Conservation (phyloP, 2,888 invertebrate genomes). For the Drosophila birchii region DNA sequence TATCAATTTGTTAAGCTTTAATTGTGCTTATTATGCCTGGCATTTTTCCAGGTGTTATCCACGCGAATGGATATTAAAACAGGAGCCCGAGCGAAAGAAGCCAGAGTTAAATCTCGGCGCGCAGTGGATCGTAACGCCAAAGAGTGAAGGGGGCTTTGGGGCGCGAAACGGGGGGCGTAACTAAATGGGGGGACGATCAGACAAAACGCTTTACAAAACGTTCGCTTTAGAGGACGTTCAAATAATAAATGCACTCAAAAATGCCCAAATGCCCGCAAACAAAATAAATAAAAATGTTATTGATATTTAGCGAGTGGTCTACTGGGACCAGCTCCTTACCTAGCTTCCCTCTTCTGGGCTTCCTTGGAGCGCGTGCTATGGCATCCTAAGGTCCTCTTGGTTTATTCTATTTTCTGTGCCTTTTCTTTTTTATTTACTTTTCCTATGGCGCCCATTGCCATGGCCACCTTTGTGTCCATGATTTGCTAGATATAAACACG, state of each 20-base stretch:
- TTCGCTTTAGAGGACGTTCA: slow-evolving; percentile 72
- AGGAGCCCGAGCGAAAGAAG: slow-evolving; percentile 30
- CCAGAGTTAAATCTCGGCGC: slow-evolving; percentile 72
- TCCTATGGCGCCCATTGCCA: slow-evolving; percentile 62
- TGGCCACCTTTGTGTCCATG: slow-evolving; percentile 63
- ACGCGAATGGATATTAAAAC: slow-evolving; percentile 24
- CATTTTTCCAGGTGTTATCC: slow-evolving; percentile 18
- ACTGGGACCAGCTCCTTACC: not conserved
- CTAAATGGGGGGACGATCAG: slow-evolving; percentile 22
- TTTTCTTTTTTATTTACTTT: slow-evolving; percentile 43
- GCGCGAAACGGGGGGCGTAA: slow-evolving; percentile 20
- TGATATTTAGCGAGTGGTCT: slow-evolving; percentile 74
- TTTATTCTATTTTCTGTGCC: slow-evolving; percentile 45
- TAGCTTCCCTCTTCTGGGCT: not conserved
- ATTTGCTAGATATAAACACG: slow-evolving; percentile 73
- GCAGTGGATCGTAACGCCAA: slow-evolving; percentile 67
- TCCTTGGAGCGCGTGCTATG: slow-evolving; percentile 62
- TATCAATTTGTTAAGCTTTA: not conserved
- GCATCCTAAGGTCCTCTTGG: slow-evolving; percentile 59
- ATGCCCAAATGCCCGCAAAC: slow-evolving; percentile 80
- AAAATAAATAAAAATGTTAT: slow-evolving; percentile 79
- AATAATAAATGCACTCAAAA: slow-evolving; percentile 81
- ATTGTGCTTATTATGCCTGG: not conserved
- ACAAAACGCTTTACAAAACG: slow-evolving; percentile 78
- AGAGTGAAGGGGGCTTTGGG: slow-evolving; percentile 8